These are phyloP conservation scores for Lamprologus speciosus DNA, from an alignment of 2,113 vertebrate species.

Conservation along the genomic window DNA sequence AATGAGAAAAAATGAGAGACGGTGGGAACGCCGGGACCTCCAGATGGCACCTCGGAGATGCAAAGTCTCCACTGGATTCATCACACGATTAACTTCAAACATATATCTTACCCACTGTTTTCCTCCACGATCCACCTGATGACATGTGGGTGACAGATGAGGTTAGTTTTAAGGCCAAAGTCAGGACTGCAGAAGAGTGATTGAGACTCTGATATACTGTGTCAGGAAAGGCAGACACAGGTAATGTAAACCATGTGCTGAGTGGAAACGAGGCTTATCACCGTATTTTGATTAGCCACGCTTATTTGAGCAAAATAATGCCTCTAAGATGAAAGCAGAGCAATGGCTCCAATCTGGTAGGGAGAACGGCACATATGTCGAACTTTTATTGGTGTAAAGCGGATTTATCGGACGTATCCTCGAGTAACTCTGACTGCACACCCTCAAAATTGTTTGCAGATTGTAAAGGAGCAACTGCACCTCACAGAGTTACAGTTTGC, in stretches of 20 bases:
- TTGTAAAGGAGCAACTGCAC: not conserved
- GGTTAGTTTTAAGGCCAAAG: conserved; percentile 33
- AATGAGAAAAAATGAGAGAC: not conserved
- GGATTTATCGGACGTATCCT: not conserved
- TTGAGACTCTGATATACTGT: conserved; percentile 26
- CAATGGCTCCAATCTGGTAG: not conserved
- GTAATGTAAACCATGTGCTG: conserved; percentile 59
- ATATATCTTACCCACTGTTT: conserved; percentile 31
- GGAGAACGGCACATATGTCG: not conserved
- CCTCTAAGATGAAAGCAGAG: not conserved
- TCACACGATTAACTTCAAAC: conserved; percentile 17
- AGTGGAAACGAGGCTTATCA: conserved; percentile 32
- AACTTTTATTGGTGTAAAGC: not conserved
- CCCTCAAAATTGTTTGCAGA: not conserved
- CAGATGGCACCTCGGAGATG: not conserved
- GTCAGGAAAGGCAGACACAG: conserved; percentile 29
- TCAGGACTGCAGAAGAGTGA: conserved; percentile 5
- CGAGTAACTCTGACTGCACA: not conserved
- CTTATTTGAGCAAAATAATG: conserved; percentile 8
- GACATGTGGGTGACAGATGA: conserved; percentile 39
- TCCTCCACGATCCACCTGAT: conserved; percentile 19
- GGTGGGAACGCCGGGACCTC: not conserved
- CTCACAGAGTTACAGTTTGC: not conserved
- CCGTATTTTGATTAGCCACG: conserved; percentile 25
- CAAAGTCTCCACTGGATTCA: conserved; percentile 27